Conservation (phyloP, 1,140 invertebrate species). For the Penaeus chinensis region DNA sequence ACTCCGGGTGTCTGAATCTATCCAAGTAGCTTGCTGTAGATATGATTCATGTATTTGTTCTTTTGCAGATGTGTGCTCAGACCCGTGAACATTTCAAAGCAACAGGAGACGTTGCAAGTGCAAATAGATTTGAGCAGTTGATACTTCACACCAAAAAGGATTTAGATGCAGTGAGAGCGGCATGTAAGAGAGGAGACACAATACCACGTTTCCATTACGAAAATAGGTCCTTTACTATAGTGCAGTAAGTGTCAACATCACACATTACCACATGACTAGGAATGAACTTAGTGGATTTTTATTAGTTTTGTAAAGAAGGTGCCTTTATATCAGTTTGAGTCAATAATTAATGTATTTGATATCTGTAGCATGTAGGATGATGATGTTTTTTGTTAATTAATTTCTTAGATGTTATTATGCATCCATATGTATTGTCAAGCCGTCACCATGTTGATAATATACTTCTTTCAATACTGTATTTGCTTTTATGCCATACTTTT, state of each 20-base stretch:
- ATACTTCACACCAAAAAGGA: conserved; percentile 87
- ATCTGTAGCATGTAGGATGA: no score
- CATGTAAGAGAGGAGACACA: conserved; percentile 73
- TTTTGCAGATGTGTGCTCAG: conserved; percentile 81
- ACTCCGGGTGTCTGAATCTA: no score
- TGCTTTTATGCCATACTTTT: neutral
- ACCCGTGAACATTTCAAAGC: conserved; percentile 90
- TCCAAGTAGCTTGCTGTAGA: neutral
- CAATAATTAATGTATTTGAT: no score
- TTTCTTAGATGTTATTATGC: neutral
- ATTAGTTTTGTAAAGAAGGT: no score
- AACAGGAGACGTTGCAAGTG: conserved; percentile 92
- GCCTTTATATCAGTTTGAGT: no score
- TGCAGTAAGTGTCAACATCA: conserved; percentile 76
- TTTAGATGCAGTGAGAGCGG: conserved; percentile 84
- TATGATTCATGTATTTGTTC: conserved; percentile 24
- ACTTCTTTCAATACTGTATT: neutral
- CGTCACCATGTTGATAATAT: neutral
- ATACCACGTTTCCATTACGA: conserved; percentile 95
- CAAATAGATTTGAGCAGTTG: conserved; percentile 89
- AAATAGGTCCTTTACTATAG: conserved; percentile 86
- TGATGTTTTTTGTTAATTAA: no score
- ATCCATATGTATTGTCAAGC: neutral
- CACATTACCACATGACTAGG: no score
- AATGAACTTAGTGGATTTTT: no score